phyloP scores from a whole-genome alignment of 2,888 invertebrate species.

The Chymomyza amoena region DNA sequence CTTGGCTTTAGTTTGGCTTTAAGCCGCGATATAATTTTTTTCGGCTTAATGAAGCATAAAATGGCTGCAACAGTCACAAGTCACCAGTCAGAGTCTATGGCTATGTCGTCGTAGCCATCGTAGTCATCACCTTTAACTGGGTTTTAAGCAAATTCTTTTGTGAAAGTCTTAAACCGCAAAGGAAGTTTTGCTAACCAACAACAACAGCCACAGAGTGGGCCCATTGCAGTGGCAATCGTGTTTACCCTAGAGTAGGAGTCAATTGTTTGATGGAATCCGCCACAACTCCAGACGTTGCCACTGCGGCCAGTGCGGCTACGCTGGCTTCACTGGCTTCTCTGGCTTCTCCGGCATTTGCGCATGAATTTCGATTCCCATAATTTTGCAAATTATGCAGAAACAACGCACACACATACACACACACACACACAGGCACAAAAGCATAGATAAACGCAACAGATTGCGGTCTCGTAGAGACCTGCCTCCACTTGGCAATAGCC shows the following conservation, averaged over 20 bases:
- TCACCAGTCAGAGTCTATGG: neutral
- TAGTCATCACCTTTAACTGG: slow-evolving; percentile 35
- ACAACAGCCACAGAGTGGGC: slow-evolving; percentile 10
- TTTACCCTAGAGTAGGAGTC: slow-evolving; percentile 61
- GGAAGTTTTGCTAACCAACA: neutral
- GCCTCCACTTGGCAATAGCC: neutral
- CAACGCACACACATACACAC: slow-evolving; percentile 32
- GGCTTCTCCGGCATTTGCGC: slow-evolving; percentile 38
- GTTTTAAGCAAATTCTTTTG: slow-evolving; percentile 47
- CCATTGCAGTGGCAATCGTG: slow-evolving; percentile 46
- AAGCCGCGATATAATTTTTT: slow-evolving; percentile 59
- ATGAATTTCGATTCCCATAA: slow-evolving; percentile 67
- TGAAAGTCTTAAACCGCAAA: slow-evolving; percentile 23
- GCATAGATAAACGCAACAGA: slow-evolving; percentile 57
- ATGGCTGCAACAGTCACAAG: slow-evolving; percentile 36
- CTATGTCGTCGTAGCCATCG: neutral
- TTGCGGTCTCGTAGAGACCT: slow-evolving; percentile 43
- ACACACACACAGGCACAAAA: slow-evolving; percentile 23
- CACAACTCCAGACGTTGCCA: neutral
- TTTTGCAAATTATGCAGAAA: slow-evolving; percentile 64
- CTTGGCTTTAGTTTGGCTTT: slow-evolving; percentile 35
- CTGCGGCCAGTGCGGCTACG: slow-evolving; percentile 47
- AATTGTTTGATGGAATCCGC: neutral
- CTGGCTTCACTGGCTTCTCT: slow-evolving; percentile 56
- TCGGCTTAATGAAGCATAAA: slow-evolving; percentile 71